Percentiles rank a stretch among this genome's conserved stretches.
Conservation (phyloP, 2,888 invertebrate species). For the Blastobasis adustella region DNA sequence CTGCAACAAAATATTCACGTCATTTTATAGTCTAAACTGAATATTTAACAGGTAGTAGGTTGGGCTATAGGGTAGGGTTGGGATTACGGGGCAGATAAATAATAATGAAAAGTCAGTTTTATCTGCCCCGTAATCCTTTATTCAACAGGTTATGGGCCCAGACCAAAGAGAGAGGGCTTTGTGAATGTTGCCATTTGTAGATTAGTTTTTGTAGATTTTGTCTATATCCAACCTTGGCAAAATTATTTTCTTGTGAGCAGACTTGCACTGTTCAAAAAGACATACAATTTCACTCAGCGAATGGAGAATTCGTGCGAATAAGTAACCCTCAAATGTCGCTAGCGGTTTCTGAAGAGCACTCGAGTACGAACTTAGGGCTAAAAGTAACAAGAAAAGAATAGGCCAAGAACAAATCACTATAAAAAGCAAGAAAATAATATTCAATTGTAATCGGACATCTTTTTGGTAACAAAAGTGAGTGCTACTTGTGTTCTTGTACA, state of each 20-base stretch:
- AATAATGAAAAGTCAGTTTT: no score
- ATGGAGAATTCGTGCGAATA: slow-evolving; percentile 26
- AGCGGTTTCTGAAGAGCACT: slow-evolving; percentile 39
- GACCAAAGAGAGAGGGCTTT: no score
- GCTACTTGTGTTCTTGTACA: slow-evolving; percentile 46
- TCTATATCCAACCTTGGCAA: no score
- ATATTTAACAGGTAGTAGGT: no score
- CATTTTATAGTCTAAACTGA: not conserved
- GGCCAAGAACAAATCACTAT: slow-evolving; percentile 51
- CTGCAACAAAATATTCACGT: slow-evolving; percentile 26
- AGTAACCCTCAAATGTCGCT: slow-evolving; percentile 25
- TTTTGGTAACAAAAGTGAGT: slow-evolving; percentile 51
- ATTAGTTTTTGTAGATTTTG: no score
- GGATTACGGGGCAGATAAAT: no score
- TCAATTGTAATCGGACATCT: slow-evolving; percentile 62
- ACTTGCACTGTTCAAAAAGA: no score
- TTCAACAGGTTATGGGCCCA: no score
- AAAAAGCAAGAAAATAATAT: slow-evolving; percentile 65
- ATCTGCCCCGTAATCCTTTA: no score
- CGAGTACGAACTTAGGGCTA: slow-evolving; percentile 23
- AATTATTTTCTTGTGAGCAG: no score
- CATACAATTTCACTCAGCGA: slow-evolving; percentile 24
- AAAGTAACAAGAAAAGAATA: slow-evolving; percentile 46
- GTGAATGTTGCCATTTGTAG: no score
- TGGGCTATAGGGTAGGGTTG: no score